These are phyloP conservation scores for Steinernema carpocapsae DNA, from an alignment of 2,888 invertebrate species.

Conservation along the genomic window DNA sequence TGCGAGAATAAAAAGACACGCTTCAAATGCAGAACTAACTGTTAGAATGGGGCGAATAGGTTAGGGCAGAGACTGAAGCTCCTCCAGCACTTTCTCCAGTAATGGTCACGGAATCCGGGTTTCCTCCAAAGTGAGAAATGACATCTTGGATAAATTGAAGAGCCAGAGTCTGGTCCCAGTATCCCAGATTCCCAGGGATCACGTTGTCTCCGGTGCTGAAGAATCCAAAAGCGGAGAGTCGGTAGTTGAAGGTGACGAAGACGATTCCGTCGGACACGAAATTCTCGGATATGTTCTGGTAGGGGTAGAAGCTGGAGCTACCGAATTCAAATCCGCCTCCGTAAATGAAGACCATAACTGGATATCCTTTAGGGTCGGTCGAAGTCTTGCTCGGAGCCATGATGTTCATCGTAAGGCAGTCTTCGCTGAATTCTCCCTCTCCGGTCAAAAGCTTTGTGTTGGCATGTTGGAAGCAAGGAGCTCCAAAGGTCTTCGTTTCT, in stretches of 20 bases:
- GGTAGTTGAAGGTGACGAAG: slow-evolving; percentile 17
- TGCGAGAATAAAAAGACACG: neutral
- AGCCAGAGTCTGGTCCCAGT: slow-evolving; percentile 28
- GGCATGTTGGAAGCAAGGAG: slow-evolving; percentile 40
- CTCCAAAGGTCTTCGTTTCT: slow-evolving; percentile 36
- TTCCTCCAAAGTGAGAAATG: slow-evolving; percentile 53
- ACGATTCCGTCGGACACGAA: neutral
- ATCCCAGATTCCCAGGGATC: slow-evolving; percentile 21
- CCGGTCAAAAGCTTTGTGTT: neutral
- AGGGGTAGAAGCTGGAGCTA: slow-evolving; percentile 1
- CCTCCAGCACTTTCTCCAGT: slow-evolving; percentile 60
- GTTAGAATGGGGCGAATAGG: slow-evolving; percentile 40
- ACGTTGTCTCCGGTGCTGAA: slow-evolving; percentile 17
- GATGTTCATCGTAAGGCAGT: neutral
- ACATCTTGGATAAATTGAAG: slow-evolving; percentile 45
- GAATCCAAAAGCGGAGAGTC: slow-evolving; percentile 20
- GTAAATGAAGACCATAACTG: slow-evolving; percentile 9
- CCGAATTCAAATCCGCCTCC: neutral
- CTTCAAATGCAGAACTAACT: neutral
- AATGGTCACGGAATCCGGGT: slow-evolving; percentile 50
- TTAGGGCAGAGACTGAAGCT: slow-evolving; percentile 49
- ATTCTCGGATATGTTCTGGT: neutral
- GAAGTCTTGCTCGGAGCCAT: neutral
- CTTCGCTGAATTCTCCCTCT: neutral
- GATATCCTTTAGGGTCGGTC: neutral